These are phyloP conservation scores for Microctonus aethiopoides DNA, from an alignment of 2,888 invertebrate genomes.

Conservation along the genomic window DNA sequence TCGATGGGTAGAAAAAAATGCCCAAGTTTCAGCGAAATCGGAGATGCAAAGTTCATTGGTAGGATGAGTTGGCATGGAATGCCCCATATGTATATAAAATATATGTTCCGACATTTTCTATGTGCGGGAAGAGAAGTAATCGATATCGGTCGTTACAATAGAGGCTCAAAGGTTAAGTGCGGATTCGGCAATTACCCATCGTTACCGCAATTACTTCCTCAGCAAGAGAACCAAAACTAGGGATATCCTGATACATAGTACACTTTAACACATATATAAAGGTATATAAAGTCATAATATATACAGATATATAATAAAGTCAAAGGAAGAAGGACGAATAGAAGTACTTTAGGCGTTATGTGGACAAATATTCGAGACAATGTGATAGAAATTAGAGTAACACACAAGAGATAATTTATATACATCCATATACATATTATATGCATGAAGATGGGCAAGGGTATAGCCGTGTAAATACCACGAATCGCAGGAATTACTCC, in stretches of 20 bases:
- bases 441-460: no score
- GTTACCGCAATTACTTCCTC: conserved; percentile 47
- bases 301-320: neutral
- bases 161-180: conserved; percentile 33
- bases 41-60: no score
- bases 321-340: conserved; percentile 23
- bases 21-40: no score
- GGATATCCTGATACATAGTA: no score
- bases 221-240: no score
- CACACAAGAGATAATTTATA: conserved; percentile 40
- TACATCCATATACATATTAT: conserved; percentile 21
- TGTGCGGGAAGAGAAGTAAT: neutral
- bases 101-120: neutral
- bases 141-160: conserved; percentile 20
- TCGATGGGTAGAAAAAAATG: no score
- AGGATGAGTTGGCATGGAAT: no score
- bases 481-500: conserved; percentile 50
- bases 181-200: conserved; percentile 44
- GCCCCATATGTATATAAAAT: no score
- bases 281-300: no score
- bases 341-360: conserved; percentile 32
- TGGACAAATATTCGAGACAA: conserved; percentile 48
- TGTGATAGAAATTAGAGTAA: conserved; percentile 42
- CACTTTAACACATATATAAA: no score
- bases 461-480: conserved; percentile 41